Base-by-base conservation (phyloP, 53 echinoderm and acorn worm genomes). In the Crossaster papposus region DNA sequence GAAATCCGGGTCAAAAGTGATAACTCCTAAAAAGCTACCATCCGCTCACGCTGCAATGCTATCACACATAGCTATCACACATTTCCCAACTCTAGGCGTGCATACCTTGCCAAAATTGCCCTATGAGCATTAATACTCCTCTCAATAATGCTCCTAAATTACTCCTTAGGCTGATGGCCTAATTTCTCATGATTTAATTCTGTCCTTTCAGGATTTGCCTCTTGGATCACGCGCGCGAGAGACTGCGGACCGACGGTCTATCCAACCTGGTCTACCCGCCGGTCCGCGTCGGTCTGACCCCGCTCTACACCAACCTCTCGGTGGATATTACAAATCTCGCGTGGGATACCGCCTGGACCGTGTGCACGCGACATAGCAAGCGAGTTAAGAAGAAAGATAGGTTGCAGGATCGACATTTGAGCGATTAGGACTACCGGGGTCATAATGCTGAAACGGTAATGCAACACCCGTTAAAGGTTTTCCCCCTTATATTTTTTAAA, bases 271-370 rank as follows among this genome's bases (percentile, higher is more conserved):
- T 89, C 54, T 94, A 97, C 62, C 68, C 85, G 22, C 90, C 76
- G 50, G 90, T 89, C 15, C 53, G 26, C 0, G 84, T 95, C 54
- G 82, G 72, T 1, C 79, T 97, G 15, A 51, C 55, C 30, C 92
- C 95, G 4, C 89, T 96, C 1, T 96, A 96, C 33, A 92, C 92
- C 24, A 94, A 94, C 71, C 89, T 97, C 71, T 90, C 93, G 7
- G 98, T 94, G 0, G 86, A 97, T 65, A 97, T 97, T 24, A 91
- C 80, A 28, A 73, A 91, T 12, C 76, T 97, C n/a, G 53, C 82
- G 0, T 96, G 91, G 94, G 90, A 94, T 29, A 79, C 83, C 30
- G 72, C 65, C 23, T 96, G 96, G 96, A 90, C 87, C 34, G 88
- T 87, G 1, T 96, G 96, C 85, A 72, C 88, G 51, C 87, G 89